These are phyloP conservation scores for Matsumyia berberina DNA, from an alignment of 2,888 invertebrate genomes.

Conservation along the genomic window DNA sequence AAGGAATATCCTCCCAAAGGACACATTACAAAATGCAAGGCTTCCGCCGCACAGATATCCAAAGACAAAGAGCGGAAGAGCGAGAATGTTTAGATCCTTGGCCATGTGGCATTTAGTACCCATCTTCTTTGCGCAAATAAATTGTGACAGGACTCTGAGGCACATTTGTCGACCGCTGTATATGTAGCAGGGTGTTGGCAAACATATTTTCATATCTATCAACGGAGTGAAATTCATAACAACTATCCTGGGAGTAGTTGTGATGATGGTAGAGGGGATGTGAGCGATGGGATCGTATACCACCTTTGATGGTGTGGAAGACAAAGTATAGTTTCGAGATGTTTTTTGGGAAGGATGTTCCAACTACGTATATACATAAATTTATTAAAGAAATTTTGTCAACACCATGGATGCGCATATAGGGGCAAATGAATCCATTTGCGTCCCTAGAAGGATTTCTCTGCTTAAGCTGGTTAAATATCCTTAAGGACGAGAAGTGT, in stretches of 20 bases:
- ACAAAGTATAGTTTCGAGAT: conserved; percentile 5
- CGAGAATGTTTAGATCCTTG: conserved; percentile 30
- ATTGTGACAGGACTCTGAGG: conserved; percentile 58
- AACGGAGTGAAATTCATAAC: conserved; percentile 41
- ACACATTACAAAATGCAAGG: conserved; percentile 55
- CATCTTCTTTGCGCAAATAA: conserved; percentile 40
- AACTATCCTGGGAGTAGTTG: conserved; percentile 51
- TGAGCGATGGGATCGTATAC: not conserved
- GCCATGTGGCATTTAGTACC: conserved; percentile 44
- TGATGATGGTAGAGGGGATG: not conserved
- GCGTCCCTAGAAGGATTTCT: conserved; percentile 35
- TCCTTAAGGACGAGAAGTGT: conserved; percentile 29
- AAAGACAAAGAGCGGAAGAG: conserved; percentile 3
- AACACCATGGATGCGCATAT: conserved; percentile 28
- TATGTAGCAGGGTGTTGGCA: conserved; percentile 27
- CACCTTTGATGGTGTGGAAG: conserved; percentile 24
- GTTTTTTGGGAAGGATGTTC: not conserved
- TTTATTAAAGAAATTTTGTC: conserved; percentile 45
- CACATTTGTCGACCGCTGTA: conserved; percentile 50
- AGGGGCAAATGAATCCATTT: conserved; percentile 50
- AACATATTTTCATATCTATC: conserved; percentile 69
- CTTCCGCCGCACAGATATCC: not conserved
- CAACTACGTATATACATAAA: conserved; percentile 22
- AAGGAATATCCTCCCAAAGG: conserved; percentile 54
- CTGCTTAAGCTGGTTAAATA: conserved; percentile 40